Base-by-base conservation (phyloP, 2,888 invertebrate genomes). In the Epistrophe grossulariae region DNA sequence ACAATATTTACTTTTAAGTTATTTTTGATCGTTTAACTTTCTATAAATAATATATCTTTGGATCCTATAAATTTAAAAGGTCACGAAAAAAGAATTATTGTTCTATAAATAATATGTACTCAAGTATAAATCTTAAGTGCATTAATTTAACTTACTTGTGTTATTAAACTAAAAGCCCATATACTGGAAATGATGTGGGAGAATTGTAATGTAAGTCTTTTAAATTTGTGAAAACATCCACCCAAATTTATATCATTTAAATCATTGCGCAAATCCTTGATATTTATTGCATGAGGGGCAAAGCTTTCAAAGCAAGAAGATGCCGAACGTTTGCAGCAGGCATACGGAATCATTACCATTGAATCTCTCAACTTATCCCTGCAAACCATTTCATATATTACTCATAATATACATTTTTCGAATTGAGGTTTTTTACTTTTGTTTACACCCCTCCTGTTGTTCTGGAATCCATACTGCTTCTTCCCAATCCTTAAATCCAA, bases 401-500 rank as follows among this genome's bases (percentile, higher is more conserved):
- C n/a, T n/a, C n/a, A n/a, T n/a, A n/a, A n/a, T n/a, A n/a, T n/a
- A n/a, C n/a, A n/a, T n/a, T n/a, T n/a, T n/a, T n/a, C n/a, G n/a
- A n/a, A n/a, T n/a, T n/a, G n/a, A n/a, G n/a, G n/a, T n/a, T 19
- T n/a, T 15, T 68, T 79, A 80, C 79, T 7, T 50, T 64, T 50
- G 1, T 57, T 15, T 28, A n/a, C 59, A 78, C 2, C 60, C 45
- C 15, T 6, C 43, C 15, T 52, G 45, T 55, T 83, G 55, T 5
- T 62, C 60, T 0, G 71, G 59, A 90, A 92, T 90, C 92, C 92
- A 92, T 0, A 88, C 88, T 0, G 92, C 92, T 9, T 89, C 88
- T 89, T 91, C 90, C 93, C 93, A 93, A 79, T 93, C 93, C 76
- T 88, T 89, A 84, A 91, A 92, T 78, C 84, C 89, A n/a, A 90